Evolutionary conservation across 2,113 vertebrate genomes (phyloP).

Genomic region (Balaeniceps rex): DNA sequence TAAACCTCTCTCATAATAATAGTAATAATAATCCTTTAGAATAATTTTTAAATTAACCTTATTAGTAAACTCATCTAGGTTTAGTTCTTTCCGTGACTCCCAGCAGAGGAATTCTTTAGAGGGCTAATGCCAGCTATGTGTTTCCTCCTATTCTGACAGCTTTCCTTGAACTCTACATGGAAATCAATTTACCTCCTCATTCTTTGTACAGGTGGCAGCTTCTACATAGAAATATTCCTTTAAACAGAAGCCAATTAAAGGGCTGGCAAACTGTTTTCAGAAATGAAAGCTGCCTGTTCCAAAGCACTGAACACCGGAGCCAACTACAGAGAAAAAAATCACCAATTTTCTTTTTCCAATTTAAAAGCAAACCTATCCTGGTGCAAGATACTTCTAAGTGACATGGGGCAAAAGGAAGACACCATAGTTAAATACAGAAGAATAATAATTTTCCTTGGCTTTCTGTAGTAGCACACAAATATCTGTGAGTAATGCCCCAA

Average conservation of each 20-base stretch:
- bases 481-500: constrained; percentile 70
- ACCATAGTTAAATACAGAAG: constrained; percentile 57
- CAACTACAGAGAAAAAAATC: background rate
- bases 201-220: background rate
- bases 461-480: constrained; percentile 55
- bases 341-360: background rate
- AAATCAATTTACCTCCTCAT: constrained; percentile 15
- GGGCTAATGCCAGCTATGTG: background rate
- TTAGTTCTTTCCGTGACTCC: background rate
- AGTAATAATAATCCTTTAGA: constrained; percentile 21
- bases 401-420: constrained; percentile 38
- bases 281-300: background rate
- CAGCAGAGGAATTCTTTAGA: background rate
- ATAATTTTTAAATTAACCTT: constrained; percentile 42
- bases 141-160: background rate
- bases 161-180: background rate
- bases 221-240: background rate
- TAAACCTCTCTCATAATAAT: background rate
- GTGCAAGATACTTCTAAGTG: constrained; percentile 30
- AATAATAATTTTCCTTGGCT: constrained; percentile 69
- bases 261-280: background rate
- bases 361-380: background rate
- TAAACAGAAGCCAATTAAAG: constrained; percentile 7
- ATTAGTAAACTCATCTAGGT: constrained; percentile 33
- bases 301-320: background rate